Conservation (phyloP, 2,113 vertebrate genomes). For the Speoplatyrhinus poulsoni region DNA sequence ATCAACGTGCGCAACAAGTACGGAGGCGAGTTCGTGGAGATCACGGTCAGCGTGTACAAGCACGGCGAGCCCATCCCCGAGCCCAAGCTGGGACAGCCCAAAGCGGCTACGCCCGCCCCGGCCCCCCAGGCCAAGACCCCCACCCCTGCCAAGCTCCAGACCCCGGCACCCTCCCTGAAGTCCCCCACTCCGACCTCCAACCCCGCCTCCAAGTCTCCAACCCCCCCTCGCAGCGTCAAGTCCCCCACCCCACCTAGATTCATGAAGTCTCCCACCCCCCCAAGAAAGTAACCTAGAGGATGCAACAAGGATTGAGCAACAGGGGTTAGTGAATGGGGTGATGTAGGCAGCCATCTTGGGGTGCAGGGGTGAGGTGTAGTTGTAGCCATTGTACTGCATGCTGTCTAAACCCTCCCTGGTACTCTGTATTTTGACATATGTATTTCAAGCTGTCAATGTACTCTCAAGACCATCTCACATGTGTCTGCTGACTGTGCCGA, state of each 20-base stretch:
- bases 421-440: no score
- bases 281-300: constrained; percentile 60
- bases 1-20: constrained; percentile 96
- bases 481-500: constrained; percentile 15
- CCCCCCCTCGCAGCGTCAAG: constrained; percentile 41
- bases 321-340: no score
- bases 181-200: constrained; percentile 28
- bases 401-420: not conserved
- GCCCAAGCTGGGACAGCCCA: constrained; percentile 79
- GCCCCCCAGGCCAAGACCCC: constrained; percentile 57
- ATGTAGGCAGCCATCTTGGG: not conserved
- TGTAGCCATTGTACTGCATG: constrained; percentile 12
- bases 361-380: constrained; percentile 31
- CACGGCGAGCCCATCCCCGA: constrained; percentile 89
- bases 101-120: constrained; percentile 36
- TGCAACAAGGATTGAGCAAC: not conserved
- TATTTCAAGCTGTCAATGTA: not conserved
- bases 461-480: not conserved
- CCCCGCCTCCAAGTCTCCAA: constrained; percentile 48
- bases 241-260: constrained; percentile 48
- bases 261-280: not conserved
- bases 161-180: constrained; percentile 40
- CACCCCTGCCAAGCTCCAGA: constrained; percentile 24
- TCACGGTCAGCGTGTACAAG: constrained; percentile 96
- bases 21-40: constrained; percentile 94